Base-by-base conservation (phyloP, 2,888 invertebrate genomes). In the Empis stercorea region DNA sequence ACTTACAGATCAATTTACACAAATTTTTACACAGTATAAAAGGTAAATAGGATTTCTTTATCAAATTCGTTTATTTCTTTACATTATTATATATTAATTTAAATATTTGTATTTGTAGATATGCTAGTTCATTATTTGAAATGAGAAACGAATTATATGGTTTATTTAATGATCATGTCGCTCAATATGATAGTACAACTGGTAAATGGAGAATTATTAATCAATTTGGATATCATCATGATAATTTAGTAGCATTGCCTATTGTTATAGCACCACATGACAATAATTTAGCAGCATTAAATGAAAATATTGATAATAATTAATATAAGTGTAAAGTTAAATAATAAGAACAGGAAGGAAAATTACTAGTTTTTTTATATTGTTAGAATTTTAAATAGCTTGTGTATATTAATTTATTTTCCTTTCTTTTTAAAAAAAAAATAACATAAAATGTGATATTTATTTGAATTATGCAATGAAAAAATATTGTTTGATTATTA, bases 161-260 rank as follows among this genome's bases (percentile, higher is more conserved):
- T 6, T 30, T 53, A 3, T 54, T 54, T 40, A 45, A 47, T 10
- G 50, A 54, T 16, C 47, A 50, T n/a, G 47, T 54, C 10, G 49
- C 43, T 20, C 32, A 45, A 7, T 54, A 52, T 34, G n/a, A 46
- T 10, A 23, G 23, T 5, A 44, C 45, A 13, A 39, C 23, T 9
- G 54, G 53, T 1, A 48, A 36, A 36, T 54, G 54, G 54, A 36
- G 38, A 30, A 43, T 45, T 39, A 34, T 48, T n/a, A 45, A 48
- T 10, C 30, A 43, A 9, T 38, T 53, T 7, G 44, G 20, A 16
- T 53, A 47, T n/a, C 48, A 47, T 13, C 46, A 48, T 13, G 34
- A 51, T 3, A 30, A 53, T 17, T 37, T 53, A 34, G 49, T 14
- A 10, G 51, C 48, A 11, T 15, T 49, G 3, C 47, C 52, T 5